These are phyloP conservation scores for Cyprinodon tularosa DNA, from an alignment of 2,113 vertebrate species.

Conservation along the genomic window DNA sequence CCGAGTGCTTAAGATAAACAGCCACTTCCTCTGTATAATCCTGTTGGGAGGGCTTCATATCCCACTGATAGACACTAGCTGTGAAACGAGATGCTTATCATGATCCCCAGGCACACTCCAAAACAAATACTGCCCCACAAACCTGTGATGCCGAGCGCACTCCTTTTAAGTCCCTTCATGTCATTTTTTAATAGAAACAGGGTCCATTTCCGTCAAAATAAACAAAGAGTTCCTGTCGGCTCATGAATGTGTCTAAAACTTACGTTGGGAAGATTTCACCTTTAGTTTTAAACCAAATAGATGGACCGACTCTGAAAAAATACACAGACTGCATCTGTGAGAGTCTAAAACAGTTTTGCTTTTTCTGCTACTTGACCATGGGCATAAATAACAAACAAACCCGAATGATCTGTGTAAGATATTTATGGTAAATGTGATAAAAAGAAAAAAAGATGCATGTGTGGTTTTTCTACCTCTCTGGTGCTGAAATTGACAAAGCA, in stretches of 20 bases:
- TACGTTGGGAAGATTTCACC: neutral
- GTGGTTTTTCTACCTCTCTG: slow-evolving; percentile 81
- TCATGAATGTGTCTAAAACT: neutral
- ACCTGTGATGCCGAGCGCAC: slow-evolving; percentile 21
- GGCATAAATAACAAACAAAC: neutral
- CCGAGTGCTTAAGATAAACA: slow-evolving; percentile 63
- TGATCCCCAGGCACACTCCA: slow-evolving; percentile 49
- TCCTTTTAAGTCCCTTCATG: slow-evolving; percentile 8
- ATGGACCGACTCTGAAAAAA: neutral
- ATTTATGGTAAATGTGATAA: neutral
- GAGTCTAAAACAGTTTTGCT: neutral
- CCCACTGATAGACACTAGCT: slow-evolving; percentile 69
- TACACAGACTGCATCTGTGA: slow-evolving; percentile 1
- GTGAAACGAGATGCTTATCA: slow-evolving; percentile 74
- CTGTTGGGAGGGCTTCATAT: slow-evolving; percentile 68
- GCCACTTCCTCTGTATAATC: slow-evolving; percentile 70
- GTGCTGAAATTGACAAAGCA: slow-evolving; percentile 99
- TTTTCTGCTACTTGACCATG: neutral
- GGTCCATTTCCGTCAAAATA: slow-evolving; percentile 19
- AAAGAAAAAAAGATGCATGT: neutral
- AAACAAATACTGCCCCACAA: slow-evolving; percentile 56
- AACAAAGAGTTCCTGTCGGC: slow-evolving; percentile 12
- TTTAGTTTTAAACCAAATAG: neutral
- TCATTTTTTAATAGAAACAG: slow-evolving; percentile 2
- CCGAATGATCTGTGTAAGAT: neutral